Base-by-base conservation (phyloP, 2,888 invertebrate species). In the Nemurella pictetii region DNA sequence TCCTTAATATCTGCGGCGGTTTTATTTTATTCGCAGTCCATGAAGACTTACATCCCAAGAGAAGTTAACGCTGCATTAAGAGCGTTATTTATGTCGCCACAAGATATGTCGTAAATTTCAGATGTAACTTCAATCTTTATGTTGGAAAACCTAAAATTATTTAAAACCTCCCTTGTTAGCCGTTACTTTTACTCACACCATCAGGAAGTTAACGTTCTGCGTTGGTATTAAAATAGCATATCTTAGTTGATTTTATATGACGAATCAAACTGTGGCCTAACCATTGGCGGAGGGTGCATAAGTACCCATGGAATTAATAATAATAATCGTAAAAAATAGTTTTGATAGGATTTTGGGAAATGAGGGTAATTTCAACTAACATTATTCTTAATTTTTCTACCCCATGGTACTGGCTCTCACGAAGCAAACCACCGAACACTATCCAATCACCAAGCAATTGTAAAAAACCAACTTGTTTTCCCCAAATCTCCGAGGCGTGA, bases 401-500 rank as follows among this genome's bases (percentile, higher is more conserved):
- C 28, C 28, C 26, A 28, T 78, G 78, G 78, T 29, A 78, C 78
- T 30, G 78, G 30, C 78, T 78, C 30, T 28, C 78, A 29, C 78
- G 27, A 78, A 29, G 15, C 20, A 15, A 1, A 7, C 15, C 55
- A 55, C 55, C 55, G 20, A 55, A 55, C 55, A 20, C 55, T 2
- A 55, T 15, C 55, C 55, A 55, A 55, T 55, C 55, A 20, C 55
- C 55, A 75, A 25, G 75, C 75, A 75, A 75, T 75, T 27, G 75
- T 75, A 75, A 27, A 75, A 27, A 75, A 26, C 2, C 25, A 28
- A 4, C 26, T 26, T 28, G 28, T 3, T 75, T 25, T 28, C 26
- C 7, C 7, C 26, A 75, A 9, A 25, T 20, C 75, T 9, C 75
- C n/a, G 74, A 25, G 25, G 75, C 75, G 9, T 20, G 26, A 26